Evolutionary conservation across 2,888 invertebrate species (phyloP).

Genomic region (Perdita meconis): DNA sequence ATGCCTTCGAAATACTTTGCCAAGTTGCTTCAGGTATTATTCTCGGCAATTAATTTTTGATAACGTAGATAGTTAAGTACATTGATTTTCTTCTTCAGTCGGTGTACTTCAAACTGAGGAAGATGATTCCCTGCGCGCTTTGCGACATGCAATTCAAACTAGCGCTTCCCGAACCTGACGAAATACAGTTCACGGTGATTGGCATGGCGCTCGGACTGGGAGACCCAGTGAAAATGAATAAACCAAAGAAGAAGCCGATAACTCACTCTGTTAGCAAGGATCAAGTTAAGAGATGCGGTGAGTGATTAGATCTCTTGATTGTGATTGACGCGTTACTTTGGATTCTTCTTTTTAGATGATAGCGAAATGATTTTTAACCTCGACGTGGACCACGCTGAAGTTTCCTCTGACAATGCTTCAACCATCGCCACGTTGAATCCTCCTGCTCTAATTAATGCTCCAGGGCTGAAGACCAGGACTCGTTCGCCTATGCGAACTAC

Average conservation of each 20-base stretch:
- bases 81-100: constrained; percentile 82
- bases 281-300: constrained; percentile 75
- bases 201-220: constrained; percentile 93
- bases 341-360: constrained; percentile 85
- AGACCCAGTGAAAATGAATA: constrained; percentile 86
- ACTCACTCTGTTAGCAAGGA: constrained; percentile 66
- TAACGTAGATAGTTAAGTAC: neutral
- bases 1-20: constrained; percentile 86
- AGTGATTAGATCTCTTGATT: neutral
- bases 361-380: constrained; percentile 93
- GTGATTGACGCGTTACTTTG: no score
- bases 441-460: constrained; percentile 73
- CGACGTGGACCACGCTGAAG: constrained; percentile 89
- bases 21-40: constrained; percentile 85
- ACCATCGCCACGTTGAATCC: constrained; percentile 56
- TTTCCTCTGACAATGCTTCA: constrained; percentile 60
- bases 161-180: constrained; percentile 94
- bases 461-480: constrained; percentile 85
- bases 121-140: constrained; percentile 94
- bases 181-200: constrained; percentile 88
- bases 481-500: constrained; percentile 86
- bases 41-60: no score
- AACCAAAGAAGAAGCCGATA: constrained; percentile 81
- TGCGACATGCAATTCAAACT: constrained; percentile 92
- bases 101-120: constrained; percentile 94